A percentile compares a stretch with the other conserved stretches of the same genome.
Conservation (phyloP, 2,888 invertebrate genomes). For the Cephus sareptanus region DNA sequence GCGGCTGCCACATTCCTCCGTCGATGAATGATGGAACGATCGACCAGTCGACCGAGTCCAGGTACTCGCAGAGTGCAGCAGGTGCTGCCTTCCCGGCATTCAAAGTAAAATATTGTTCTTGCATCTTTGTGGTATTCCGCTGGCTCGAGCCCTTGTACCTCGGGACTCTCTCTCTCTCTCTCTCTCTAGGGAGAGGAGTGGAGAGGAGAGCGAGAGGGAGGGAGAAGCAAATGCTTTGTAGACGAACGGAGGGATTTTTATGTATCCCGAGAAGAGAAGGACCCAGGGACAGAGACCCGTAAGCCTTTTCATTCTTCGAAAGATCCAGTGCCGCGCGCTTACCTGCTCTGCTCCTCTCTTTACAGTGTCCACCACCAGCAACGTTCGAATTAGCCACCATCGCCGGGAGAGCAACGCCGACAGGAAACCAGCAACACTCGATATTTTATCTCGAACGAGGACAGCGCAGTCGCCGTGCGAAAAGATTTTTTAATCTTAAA, state of each 20-base stretch:
- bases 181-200: constrained; percentile 35
- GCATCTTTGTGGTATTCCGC: constrained; percentile 32
- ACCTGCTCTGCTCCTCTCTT: background rate
- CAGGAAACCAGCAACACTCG: background rate
- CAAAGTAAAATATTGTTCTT: constrained; percentile 59
- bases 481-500: constrained; percentile 12
- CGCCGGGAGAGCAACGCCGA: too few relatives aligned
- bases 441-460: constrained; percentile 7
- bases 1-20: too few relatives aligned
- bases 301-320: constrained; percentile 54
- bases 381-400: too few relatives aligned
- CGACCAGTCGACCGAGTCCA: background rate
- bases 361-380: background rate
- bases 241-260: constrained; percentile 45
- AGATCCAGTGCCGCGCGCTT: background rate
- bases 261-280: constrained; percentile 35
- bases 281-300: constrained; percentile 23
- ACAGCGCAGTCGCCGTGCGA: constrained; percentile 17
- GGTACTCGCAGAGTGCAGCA: constrained; percentile 36
- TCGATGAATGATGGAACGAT: too few relatives aligned
- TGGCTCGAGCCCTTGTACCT: constrained; percentile 35
- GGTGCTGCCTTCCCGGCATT: constrained; percentile 46
- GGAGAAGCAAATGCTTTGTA: background rate
- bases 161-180: constrained; percentile 46
- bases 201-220: too few relatives aligned